phyloP scores from a whole-genome alignment of 2,113 vertebrate species.

The Chiloscyllium plagiosum region DNA sequence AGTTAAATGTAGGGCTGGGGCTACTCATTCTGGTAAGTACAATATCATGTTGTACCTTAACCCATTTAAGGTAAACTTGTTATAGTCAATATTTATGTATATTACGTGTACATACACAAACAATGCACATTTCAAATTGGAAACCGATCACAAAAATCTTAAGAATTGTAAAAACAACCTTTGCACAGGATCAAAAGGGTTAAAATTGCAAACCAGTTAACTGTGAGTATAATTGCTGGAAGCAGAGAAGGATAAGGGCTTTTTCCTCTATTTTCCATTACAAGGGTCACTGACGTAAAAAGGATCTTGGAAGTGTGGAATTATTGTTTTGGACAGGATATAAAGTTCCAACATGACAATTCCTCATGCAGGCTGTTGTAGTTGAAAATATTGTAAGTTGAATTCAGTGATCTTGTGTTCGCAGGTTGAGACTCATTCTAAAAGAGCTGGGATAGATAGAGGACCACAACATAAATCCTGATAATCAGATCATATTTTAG shows the following conservation, averaged over 20 bases:
- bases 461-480: neutral
- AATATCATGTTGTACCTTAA: neutral
- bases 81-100: neutral
- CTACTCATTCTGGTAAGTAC: neutral
- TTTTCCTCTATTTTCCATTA: neutral
- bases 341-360: constrained; percentile 6
- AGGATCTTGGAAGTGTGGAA: neutral
- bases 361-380: neutral
- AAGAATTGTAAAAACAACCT: neutral
- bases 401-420: neutral
- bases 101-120: neutral
- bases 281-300: neutral
- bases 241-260: neutral
- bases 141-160: neutral
- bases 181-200: neutral
- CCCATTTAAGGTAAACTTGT: neutral
- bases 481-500: neutral
- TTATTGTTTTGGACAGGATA: neutral
- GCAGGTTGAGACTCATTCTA: neutral
- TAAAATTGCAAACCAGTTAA: neutral
- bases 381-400: neutral
- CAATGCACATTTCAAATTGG: neutral
- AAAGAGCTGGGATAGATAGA: neutral
- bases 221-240: neutral
- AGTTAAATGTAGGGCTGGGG: neutral